These are phyloP conservation scores for Epirrhoe tristata DNA, from an alignment of 2,888 invertebrate species.

Conservation along the genomic window DNA sequence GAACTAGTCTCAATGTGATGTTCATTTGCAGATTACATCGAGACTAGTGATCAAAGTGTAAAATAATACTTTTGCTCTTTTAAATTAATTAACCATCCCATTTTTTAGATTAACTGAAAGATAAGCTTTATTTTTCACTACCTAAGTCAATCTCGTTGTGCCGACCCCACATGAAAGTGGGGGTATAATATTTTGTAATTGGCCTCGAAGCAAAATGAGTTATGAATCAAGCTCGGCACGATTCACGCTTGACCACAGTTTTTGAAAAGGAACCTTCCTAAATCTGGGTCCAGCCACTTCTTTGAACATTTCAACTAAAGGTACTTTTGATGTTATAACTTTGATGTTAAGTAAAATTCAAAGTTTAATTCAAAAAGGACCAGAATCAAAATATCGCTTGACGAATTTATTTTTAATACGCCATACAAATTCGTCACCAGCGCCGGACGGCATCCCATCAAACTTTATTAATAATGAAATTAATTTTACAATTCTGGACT, in stretches of 20 bases:
- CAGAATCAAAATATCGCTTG: neutral
- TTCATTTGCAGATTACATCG: too few relatives aligned
- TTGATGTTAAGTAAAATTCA: neutral
- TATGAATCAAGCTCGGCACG: neutral
- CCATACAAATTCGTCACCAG: conserved; percentile 9
- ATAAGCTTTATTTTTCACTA: too few relatives aligned
- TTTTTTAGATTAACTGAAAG: too few relatives aligned
- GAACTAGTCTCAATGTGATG: too few relatives aligned
- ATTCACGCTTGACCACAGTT: neutral
- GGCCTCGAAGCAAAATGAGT: neutral
- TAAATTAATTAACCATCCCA: too few relatives aligned
- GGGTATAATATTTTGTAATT: too few relatives aligned
- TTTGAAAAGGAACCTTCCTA: neutral
- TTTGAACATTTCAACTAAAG: neutral
- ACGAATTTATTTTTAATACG: conserved; percentile 3
- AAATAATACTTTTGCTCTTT: too few relatives aligned
- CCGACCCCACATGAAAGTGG: too few relatives aligned
- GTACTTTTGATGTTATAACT: neutral
- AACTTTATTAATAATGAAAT: conserved; percentile 37
- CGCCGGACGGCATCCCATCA: conserved; percentile 26
- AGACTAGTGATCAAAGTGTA: too few relatives aligned
- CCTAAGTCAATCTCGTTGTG: too few relatives aligned
- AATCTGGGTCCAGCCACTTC: neutral
- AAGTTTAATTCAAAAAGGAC: neutral
- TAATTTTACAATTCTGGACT: conserved; percentile 28